Percentiles rank a stretch among this genome's conserved stretches.
Evolutionary conservation across 2,888 invertebrate genomes (phyloP).

Genomic region (Megalurothrips usitatus): DNA sequence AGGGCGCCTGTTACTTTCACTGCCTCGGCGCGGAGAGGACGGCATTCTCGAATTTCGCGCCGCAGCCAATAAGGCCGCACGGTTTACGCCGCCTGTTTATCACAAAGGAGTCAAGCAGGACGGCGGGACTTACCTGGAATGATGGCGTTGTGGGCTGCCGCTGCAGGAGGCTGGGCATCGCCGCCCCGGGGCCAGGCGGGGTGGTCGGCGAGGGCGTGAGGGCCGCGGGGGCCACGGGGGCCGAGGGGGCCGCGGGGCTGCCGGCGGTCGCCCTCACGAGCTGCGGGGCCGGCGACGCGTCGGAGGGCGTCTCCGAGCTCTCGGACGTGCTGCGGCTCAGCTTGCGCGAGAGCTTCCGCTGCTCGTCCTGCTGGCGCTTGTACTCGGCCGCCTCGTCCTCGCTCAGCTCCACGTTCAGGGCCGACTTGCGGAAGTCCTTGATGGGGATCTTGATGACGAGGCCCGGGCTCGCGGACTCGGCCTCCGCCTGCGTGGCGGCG

Average conservation of each 20-base stretch:
- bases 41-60: too few species aligned
- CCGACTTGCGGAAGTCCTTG: conserved; percentile 70
- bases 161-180: conserved; percentile 29
- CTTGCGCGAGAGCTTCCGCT: conserved; percentile 41
- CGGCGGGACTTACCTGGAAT: conserved; percentile 36
- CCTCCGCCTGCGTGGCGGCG: background rate
- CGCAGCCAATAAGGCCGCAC: too few species aligned
- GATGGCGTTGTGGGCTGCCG: conserved; percentile 35
- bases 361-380: conserved; percentile 30
- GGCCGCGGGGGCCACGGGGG: conserved; percentile 28
- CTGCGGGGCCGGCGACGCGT: conserved; percentile 40
- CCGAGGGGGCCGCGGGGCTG: too few species aligned
- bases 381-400: conserved; percentile 38
- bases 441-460: conserved; percentile 51
- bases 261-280: conserved; percentile 36
- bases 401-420: conserved; percentile 58
- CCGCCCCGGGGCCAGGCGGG: background rate
- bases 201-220: background rate
- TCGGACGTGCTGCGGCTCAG: conserved; percentile 47
- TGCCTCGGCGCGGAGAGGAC: too few species aligned
- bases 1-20: too few species aligned
- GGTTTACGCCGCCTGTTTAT: background rate
- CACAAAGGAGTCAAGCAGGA: background rate
- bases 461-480: background rate
- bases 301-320: conserved; percentile 46